A percentile compares a stretch with the other conserved stretches of the same genome.
phyloP scores from a whole-genome alignment of 2,888 invertebrate species.

The Lasioglossum calceatum region DNA sequence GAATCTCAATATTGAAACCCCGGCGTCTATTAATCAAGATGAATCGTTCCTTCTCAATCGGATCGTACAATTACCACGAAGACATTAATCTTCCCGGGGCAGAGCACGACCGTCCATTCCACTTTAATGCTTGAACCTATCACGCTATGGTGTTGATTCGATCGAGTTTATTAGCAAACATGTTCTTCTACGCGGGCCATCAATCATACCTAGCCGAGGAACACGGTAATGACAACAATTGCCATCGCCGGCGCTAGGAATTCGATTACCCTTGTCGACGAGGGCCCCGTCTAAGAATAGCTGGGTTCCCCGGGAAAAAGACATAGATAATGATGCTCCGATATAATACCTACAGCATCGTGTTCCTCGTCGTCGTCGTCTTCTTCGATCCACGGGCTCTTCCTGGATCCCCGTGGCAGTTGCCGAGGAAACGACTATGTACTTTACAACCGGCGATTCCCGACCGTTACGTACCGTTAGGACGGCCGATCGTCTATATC shows the following conservation, averaged over 20 bases:
- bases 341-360: slow-evolving; percentile 30
- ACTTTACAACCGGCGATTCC: slow-evolving; percentile 71
- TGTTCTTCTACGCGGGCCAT: neutral
- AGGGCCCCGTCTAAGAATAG: slow-evolving; percentile 25
- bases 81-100: slow-evolving; percentile 9
- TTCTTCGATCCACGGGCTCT: slow-evolving; percentile 20
- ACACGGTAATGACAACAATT: neutral
- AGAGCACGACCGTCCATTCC: neutral
- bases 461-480: slow-evolving; percentile 78
- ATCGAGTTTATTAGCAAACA: slow-evolving; percentile 16
- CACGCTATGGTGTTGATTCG: slow-evolving; percentile 14
- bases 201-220: neutral
- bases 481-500: slow-evolving; percentile 55
- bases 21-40: neutral
- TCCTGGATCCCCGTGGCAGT: slow-evolving; percentile 65
- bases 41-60: neutral
- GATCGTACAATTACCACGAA: slow-evolving; percentile 3
- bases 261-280: neutral
- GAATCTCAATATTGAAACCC: slow-evolving; percentile 3
- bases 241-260: slow-evolving; percentile 24
- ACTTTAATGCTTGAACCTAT: neutral
- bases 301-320: neutral
- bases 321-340: slow-evolving; percentile 36
- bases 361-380: slow-evolving; percentile 7
- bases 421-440: slow-evolving; percentile 50